These are phyloP conservation scores for Bostrychus sinensis DNA, from an alignment of 2,113 vertebrate genomes.

Conservation along the genomic window DNA sequence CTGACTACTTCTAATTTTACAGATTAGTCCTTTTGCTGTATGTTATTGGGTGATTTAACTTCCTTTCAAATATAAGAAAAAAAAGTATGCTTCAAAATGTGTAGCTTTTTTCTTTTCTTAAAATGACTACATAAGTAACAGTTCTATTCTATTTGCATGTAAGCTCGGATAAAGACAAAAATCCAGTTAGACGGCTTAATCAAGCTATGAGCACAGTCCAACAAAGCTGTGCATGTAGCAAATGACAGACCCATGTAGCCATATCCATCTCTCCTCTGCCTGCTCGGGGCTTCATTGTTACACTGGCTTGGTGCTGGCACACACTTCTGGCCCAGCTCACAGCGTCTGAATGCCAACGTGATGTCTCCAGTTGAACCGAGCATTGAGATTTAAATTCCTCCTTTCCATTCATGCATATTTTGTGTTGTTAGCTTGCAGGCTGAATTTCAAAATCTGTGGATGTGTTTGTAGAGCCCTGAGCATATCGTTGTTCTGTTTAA, in stretches of 20 bases:
- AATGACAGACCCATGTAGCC: slow-evolving; percentile 53
- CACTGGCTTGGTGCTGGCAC: slow-evolving; percentile 59
- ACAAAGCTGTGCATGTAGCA: neutral
- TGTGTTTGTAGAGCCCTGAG: slow-evolving; percentile 12
- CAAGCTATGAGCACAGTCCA: neutral
- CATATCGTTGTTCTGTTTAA: slow-evolving; percentile 5
- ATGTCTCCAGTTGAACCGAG: slow-evolving; percentile 59
- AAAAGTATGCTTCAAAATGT: no score
- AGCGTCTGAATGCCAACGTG: slow-evolving; percentile 62
- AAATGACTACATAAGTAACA: no score
- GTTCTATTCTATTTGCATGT: no score
- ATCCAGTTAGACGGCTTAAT: neutral
- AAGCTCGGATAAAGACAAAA: no score
- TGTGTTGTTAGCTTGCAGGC: slow-evolving; percentile 26
- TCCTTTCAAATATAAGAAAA: no score
- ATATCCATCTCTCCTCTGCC: slow-evolving; percentile 34
- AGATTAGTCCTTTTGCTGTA: no score
- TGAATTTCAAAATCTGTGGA: slow-evolving; percentile 37
- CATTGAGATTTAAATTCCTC: slow-evolving; percentile 75
- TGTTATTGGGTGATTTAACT: no score
- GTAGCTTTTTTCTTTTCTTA: no score
- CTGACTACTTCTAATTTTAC: no score
- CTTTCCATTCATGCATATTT: slow-evolving; percentile 45
- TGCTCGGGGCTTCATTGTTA: slow-evolving; percentile 62
- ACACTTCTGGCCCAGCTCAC: slow-evolving; percentile 39